Conservation (phyloP, 1,140 invertebrate genomes). For the Macrosteles quadrilineatus region DNA sequence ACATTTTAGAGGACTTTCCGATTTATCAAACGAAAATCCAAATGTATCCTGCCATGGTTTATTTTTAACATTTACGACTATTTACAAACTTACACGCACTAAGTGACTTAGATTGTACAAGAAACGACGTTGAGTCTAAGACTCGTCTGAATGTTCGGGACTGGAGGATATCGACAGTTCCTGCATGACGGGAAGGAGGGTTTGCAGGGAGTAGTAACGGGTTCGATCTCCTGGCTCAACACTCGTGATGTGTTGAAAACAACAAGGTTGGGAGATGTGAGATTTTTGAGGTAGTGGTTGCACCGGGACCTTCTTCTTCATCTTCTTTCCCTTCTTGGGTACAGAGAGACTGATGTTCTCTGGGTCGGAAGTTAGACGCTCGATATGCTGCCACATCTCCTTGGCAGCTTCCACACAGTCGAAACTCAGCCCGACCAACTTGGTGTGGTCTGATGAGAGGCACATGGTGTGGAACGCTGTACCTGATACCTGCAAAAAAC, state of each 20-base stretch:
- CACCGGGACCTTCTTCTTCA: conserved; percentile 58
- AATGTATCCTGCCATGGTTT: background rate
- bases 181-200: conserved; percentile 52
- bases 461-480: conserved; percentile 82
- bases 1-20: background rate
- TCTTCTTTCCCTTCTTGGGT: conserved; percentile 61
- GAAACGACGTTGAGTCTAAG: background rate
- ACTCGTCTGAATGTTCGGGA: conserved; percentile 23
- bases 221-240: conserved; percentile 69
- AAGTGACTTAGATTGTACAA: conserved; percentile 28
- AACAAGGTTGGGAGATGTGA: conserved; percentile 84
- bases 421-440: conserved; percentile 60
- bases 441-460: conserved; percentile 67
- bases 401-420: conserved; percentile 72
- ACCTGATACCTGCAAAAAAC: conserved; percentile 58
- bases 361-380: conserved; percentile 71
- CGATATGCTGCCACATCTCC: conserved; percentile 68
- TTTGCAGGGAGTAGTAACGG: conserved; percentile 68
- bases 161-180: conserved; percentile 43
- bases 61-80: too few relatives aligned
- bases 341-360: conserved; percentile 76
- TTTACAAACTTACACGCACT: conserved; percentile 10
- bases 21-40: background rate
- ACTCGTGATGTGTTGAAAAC: conserved; percentile 83
- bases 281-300: conserved; percentile 67